A percentile compares a stretch with the other conserved stretches of the same genome.
Evolutionary conservation across 2,113 vertebrate genomes (phyloP).

Genomic region (Stictonetta naevosa): DNA sequence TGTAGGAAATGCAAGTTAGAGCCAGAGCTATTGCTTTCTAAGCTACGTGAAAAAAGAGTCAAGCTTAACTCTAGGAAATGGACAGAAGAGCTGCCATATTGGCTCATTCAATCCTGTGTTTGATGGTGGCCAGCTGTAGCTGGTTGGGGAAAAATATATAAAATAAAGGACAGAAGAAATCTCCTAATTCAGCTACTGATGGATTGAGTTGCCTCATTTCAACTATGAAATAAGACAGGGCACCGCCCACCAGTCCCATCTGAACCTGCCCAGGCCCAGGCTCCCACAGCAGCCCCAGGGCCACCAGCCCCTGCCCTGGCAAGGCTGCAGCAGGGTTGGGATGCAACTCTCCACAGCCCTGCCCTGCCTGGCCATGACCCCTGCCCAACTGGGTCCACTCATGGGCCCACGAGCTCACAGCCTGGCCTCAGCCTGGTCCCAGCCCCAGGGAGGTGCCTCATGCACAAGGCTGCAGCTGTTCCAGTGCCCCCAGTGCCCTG

Average conservation of each 20-base stretch:
- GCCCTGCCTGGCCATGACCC: background rate
- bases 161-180: background rate
- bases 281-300: too few relatives aligned
- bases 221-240: background rate
- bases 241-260: too few relatives aligned
- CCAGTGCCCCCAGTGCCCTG: fast-evolving
- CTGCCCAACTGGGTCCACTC: fast-evolving
- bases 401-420: fast-evolving
- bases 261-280: fast-evolving
- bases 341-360: background rate
- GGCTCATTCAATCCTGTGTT: background rate
- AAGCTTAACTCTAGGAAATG: background rate
- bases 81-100: background rate
- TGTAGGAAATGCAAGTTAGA: background rate
- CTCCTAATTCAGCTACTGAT: background rate
- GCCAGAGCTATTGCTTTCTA: background rate
- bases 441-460: background rate
- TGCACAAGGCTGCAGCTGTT: too few relatives aligned
- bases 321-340: fast-evolving
- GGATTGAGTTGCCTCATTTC: background rate
- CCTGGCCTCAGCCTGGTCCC: fast-evolving
- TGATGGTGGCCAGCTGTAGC: background rate
- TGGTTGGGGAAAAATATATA: background rate
- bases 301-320: background rate
- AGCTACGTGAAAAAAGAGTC: background rate